Evolutionary conservation across 2,888 invertebrate genomes (phyloP).

Genomic region (Sepiola atlantica): DNA sequence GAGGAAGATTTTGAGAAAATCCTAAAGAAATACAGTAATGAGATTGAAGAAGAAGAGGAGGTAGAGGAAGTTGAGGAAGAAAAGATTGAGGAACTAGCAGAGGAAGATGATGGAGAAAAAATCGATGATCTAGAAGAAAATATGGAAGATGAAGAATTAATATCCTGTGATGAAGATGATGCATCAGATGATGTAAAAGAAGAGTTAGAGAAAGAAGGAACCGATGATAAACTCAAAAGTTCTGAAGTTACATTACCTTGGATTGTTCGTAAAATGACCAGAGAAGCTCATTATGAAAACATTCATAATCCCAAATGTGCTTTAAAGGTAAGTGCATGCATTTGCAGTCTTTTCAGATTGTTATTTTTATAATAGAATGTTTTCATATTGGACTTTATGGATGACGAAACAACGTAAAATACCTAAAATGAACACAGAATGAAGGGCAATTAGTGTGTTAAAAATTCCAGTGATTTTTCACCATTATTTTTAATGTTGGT

Average conservation of each 20-base stretch:
- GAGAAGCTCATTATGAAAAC: constrained; percentile 86
- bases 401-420: neutral
- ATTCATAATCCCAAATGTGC: constrained; percentile 82
- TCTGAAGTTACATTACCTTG: constrained; percentile 62
- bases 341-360: neutral
- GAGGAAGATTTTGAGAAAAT: neutral
- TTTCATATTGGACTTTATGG: neutral
- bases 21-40: neutral
- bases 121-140: neutral
- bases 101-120: neutral
- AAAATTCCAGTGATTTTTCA: no score
- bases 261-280: constrained; percentile 82
- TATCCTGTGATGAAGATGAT: neutral
- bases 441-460: no score
- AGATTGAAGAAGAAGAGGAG: neutral
- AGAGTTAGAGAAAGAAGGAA: constrained; percentile 51
- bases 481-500: no score
- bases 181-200: constrained; percentile 21
- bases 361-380: neutral
- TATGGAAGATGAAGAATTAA: neutral
- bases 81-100: neutral
- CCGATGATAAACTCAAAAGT: constrained; percentile 47
- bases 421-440: neutral
- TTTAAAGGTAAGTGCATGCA: constrained; percentile 81
- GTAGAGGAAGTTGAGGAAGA: neutral